Base-by-base conservation (phyloP, 2,888 invertebrate species). In the Phyllotreta striolata region DNA sequence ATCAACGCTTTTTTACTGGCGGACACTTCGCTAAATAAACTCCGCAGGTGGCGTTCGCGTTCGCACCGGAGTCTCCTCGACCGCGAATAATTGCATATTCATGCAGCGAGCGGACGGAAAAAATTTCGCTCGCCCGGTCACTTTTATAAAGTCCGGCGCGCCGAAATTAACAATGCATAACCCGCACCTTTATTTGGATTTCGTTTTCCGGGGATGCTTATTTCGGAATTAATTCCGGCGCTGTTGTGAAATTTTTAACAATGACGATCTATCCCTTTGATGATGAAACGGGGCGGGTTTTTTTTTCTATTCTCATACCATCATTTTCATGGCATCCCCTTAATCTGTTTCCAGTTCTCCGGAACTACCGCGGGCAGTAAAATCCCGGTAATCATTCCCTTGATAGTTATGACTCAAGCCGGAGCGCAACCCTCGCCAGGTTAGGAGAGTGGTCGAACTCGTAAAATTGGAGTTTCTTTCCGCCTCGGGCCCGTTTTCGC, bases 321-420 rank as follows among this genome's bases (percentile, higher is more conserved):
- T 24, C 24, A 24, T 24, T 24, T 24, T 24, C 24, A 24, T 24
- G 24, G 24, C 24, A 24, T 24, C 55, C 55, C 61, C 61, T 61
- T 59, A 63, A 59, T 67, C 57, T 43, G 52, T 52, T 55, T 62
- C 51, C 59, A 58, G 52, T 56, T 62, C 55, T 67, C 47, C 67
- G 68, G 64, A 69, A 60, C 68, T 52, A 70, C 69, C 70, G 55
- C 58, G 59, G 66, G 73, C 70, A 68, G 70, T 76, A 77, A 77
- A 77, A 76, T 74, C 74, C 73, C 73, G 62, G 76, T 75, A 76
- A 75, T 76, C 74, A 73, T 77, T 74, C 74, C 74, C 77, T 62
- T 63, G 73, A 71, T 73, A 74, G 75, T 77, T 77, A 76, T 76
- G 76, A 76, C 73, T 75, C 75, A 72, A 73, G 74, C 70, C 69